Percentiles rank a stretch among this genome's conserved stretches.
Conservation (phyloP, 2,113 vertebrate species). For the Etheostoma spectabile region DNA sequence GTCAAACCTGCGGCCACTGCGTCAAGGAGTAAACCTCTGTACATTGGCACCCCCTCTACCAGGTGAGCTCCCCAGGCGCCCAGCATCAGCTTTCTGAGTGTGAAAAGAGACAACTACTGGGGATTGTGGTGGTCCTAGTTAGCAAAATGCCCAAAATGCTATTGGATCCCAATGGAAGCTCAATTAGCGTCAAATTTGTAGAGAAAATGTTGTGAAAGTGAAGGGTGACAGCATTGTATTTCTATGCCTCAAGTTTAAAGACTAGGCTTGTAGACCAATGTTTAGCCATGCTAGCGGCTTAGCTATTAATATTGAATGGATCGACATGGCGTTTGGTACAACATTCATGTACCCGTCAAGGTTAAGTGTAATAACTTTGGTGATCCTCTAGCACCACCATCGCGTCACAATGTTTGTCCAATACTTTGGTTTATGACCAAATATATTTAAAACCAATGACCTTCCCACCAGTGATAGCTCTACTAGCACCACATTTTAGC, state of each 20-base stretch:
- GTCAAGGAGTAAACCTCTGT: too few species aligned
- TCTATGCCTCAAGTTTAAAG: not conserved
- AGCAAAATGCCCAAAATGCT: not conserved
- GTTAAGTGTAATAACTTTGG: not conserved
- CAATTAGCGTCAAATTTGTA: not conserved
- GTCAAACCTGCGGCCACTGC: too few species aligned
- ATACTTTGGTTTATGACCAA: not conserved
- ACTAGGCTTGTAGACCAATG: not conserved
- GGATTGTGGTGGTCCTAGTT: not conserved
- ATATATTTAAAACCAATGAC: not conserved
- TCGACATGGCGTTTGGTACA: too few species aligned
- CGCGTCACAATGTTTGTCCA: not conserved
- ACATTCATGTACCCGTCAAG: too few species aligned
- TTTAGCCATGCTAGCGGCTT: not conserved
- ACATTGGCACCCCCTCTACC: too few species aligned
- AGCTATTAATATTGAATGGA: not conserved
- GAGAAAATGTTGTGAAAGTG: not conserved
- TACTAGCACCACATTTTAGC: not conserved
- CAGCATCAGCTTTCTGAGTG: not conserved
- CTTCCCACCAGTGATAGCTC: not conserved
- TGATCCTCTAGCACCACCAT: not conserved
- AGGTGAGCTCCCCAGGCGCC: too few species aligned
- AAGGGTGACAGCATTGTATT: not conserved
- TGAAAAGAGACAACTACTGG: not conserved
- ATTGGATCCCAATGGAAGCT: conserved; percentile 1